Base-by-base conservation (phyloP, 1,140 invertebrate genomes). In the Drusus annulatus region DNA sequence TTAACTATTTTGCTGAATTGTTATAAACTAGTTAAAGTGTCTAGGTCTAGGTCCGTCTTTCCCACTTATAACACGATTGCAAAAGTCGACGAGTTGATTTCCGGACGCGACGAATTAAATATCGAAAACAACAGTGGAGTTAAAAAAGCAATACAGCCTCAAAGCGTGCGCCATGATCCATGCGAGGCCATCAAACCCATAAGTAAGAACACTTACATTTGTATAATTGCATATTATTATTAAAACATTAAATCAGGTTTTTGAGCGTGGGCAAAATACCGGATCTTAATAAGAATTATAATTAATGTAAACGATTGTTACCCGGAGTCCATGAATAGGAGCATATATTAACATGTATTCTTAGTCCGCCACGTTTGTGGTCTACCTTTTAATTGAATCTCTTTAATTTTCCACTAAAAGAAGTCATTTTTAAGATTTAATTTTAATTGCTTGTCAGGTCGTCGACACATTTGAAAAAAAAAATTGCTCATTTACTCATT, bases 281-380 rank as follows among this genome's bases (percentile, higher is more conserved):
- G 62, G 62, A 65, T 65, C 62, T 65, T 21, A 65, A 65, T 65
- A 65, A 65, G 62, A 65, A 65, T 65, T 65, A 21, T 25, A 65
- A 65, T 65, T 21, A 65, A 65, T 65, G 21, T 65, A 28, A 28
- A 65, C 21, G 62, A 65, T 65, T 65, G 62, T 65, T 65, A 65
- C 62, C 62, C 16, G 21, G 62, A 21, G 13, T 13, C 5, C 62
- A 65, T 25, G 62, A 65, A 65, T 65, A 16, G 36, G 36, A 45
- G 36, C 36, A 45, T 45, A 45, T 1, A 45, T 45, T 45, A 45
- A 21, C 16, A 16, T 65, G 31, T 28, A 25, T 65, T 25, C 62
- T 36, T 65, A 63, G 6, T 65, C 36, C 36, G 8, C n/a, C 19
- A 21, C 62, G 10, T 28, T 31, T 28, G 28, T 36, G 62, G n/a